Base-by-base conservation (phyloP, 2,113 vertebrate species). In the Herpetotheres cachinnans region DNA sequence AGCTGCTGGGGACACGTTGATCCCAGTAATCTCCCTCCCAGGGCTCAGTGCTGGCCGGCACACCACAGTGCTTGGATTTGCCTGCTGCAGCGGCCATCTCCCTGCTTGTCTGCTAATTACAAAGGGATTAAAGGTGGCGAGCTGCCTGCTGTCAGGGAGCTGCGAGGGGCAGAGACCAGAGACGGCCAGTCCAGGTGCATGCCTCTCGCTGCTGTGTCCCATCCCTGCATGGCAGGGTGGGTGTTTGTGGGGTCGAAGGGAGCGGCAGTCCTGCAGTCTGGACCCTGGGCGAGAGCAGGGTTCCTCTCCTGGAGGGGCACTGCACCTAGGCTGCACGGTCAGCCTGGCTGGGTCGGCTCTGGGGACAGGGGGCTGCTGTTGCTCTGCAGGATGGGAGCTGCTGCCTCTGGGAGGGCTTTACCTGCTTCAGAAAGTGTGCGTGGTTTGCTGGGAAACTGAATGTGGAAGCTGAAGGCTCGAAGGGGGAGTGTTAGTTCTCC, bases 391-490 rank as follows among this genome's bases (percentile, higher is more conserved):
- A 7, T 0, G 2, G 59, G 78, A 21, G 10, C 56, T 7, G 34
- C 76, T 47, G 40, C 71, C 29, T 26, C 30, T 5, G 55, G 26
- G 34, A 16, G 20, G 13, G 40, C 63, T 55, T 16, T 10, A 1
- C 29, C 40, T 5, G 7, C 69, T 16, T 7, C 52, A 4, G 36
- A 10, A 12, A 22, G 34, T 4, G 34, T 4, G 9, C 58, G 42
- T 1, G 3, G 0, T 19, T 26, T 12, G 0, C 20, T 3, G 56
- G 5, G 70, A 82, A 76, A 19, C n/a, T 17, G 0, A 0, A 0
- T 13, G 70, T 0, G 16, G 83, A 70, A 82, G 74, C 69, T 16
- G 63, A 27, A 24, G 61, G 67, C 50, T 40, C 1, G 22, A 19
- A 19, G 17, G 7, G 24, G 22, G 18, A 18, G 7, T 2, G 17